Percentiles rank a stretch among this genome's conserved stretches.
Conservation (phyloP, 2,797 vertebrate genomes). For the Rhabdophis nuchalis region DNA sequence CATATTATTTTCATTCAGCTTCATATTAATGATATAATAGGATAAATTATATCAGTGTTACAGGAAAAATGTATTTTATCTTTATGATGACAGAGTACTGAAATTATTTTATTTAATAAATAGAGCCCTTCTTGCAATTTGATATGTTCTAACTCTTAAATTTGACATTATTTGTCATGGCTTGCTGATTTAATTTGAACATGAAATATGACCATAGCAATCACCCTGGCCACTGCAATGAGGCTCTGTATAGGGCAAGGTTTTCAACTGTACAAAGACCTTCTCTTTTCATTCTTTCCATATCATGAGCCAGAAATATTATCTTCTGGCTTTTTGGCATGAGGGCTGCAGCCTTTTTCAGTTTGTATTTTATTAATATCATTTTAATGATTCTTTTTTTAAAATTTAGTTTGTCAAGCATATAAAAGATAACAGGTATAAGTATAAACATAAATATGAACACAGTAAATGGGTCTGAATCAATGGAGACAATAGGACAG, state of each 20-base stretch:
- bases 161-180: background rate
- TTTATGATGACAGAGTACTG: background rate
- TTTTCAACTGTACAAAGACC: background rate
- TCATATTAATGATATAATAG: background rate
- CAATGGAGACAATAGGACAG: no score
- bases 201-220: background rate
- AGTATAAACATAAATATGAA: no score
- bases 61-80: background rate
- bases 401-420: no score
- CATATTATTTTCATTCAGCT: background rate
- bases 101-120: background rate
- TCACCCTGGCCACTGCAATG: background rate
- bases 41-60: background rate
- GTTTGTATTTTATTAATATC: background rate
- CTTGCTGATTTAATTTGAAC: background rate
- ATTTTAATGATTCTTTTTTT: background rate
- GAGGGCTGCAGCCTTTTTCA: background rate
- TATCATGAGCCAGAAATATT: background rate
- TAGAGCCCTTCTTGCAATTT: background rate
- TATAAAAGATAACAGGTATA: no score
- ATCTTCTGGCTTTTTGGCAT: background rate
- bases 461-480: no score
- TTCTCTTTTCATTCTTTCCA: background rate
- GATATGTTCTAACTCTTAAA: background rate
- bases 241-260: background rate